A percentile compares a stretch with the other conserved stretches of the same genome.
These are phyloP conservation scores for Cephonodes hylas DNA, from an alignment of 2,888 invertebrate genomes.

Conservation along the genomic window DNA sequence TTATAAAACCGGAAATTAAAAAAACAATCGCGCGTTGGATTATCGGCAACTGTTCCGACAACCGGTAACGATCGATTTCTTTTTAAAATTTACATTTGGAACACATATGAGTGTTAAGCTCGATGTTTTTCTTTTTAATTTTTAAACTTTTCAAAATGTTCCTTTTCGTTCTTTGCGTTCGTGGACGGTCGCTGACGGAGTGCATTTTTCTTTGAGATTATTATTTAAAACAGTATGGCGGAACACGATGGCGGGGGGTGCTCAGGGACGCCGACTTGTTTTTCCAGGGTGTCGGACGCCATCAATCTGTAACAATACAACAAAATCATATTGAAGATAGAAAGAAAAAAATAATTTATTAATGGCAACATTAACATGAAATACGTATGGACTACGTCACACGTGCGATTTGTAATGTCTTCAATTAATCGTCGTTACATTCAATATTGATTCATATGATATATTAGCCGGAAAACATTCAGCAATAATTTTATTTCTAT, in stretches of 20 bases:
- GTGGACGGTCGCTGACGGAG: conserved; percentile 63
- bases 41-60: conserved; percentile 1
- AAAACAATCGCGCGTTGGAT: conserved; percentile 7
- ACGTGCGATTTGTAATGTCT: too few relatives aligned
- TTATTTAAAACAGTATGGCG: conserved; percentile 30
- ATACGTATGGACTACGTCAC: too few relatives aligned
- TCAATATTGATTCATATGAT: too few relatives aligned
- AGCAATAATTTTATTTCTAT: too few relatives aligned
- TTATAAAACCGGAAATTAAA: conserved; percentile 17
- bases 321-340: too few relatives aligned
- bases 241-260: conserved; percentile 23
- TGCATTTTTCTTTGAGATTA: conserved; percentile 49
- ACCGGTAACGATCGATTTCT: conserved; percentile 15
- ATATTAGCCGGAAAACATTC: too few relatives aligned
- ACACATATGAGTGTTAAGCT: conserved; percentile 62
- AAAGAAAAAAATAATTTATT: too few relatives aligned
- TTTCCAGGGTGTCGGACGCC: conserved; percentile 45
- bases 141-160: conserved; percentile 51
- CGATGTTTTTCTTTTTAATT: conserved; percentile 65
- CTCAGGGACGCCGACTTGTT: neutral
- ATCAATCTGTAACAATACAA: conserved; percentile 58
- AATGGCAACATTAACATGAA: too few relatives aligned
- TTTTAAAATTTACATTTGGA: conserved; percentile 33
- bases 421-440: too few relatives aligned
- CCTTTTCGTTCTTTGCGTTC: conserved; percentile 36